Evolutionary conservation across 2,113 vertebrate genomes (phyloP), one percentile per base, ranked within the genome.

Genomic region (Lepus timidus): DNA sequence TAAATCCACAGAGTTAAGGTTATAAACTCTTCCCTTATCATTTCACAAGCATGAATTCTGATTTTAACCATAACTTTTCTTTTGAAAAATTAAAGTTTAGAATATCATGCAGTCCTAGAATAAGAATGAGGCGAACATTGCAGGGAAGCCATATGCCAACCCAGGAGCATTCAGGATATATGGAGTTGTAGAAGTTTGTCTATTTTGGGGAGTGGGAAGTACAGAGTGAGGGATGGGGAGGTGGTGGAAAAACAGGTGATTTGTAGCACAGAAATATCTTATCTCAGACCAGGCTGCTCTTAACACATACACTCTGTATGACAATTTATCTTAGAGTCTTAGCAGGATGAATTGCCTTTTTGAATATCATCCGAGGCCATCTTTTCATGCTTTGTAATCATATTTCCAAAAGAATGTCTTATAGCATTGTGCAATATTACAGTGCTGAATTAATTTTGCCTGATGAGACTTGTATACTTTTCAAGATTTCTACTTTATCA

Each of bases 401-500:
- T 65, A 58, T 6, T 81, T 84, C 44, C 84, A 64, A 92, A 84
- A 64, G 36, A 74, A 79, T 44, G 31, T 65, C 27, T 86, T 85
- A 51, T 0, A 80, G 19, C 64, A 39, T 27, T 90, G n/a, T n/a
- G 4, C 0, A 79, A 78, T 10, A 71, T 68, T 62, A 51, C 1
- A 52, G 9, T 64, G 25, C 67, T 76, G 71, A 85, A 82, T 85
- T 85, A n/a, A 76, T 79, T 96, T 93, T 82, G 88, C 85, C 5
- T 83, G 58, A 55, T 67, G 31, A 85, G 70, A 7, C 9, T 5
- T 9, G 19, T 9, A 73, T 0, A 68, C 19, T 70, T 93, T 94
- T 36, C 65, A 83, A 86, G 22, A 65, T 78, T 44, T 85, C 10
- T 84, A 4, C 29, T 80, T 4, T 81, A 19, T 87, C n/a, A 39